phyloP scores from a whole-genome alignment of 2,113 vertebrate species.

The Rhineura floridana region DNA sequence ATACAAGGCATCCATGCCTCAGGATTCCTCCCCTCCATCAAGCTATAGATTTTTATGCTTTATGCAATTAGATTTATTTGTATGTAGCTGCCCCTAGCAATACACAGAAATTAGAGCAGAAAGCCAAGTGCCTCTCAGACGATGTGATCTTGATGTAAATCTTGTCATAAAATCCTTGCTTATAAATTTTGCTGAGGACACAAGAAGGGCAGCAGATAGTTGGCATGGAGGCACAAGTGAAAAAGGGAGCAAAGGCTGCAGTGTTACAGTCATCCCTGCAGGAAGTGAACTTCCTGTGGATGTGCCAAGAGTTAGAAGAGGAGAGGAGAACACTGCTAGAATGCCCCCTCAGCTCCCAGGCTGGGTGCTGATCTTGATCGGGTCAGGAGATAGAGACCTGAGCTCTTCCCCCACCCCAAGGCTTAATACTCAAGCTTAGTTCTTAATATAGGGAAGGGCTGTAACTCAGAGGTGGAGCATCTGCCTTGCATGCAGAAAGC shows the following conservation, averaged over 20 bases:
- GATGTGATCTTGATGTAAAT: neutral
- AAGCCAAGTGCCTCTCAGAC: neutral
- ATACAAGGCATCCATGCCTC: neutral
- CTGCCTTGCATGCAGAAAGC: no score
- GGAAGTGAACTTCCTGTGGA: neutral
- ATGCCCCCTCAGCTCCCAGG: neutral
- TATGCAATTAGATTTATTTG: neutral
- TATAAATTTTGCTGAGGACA: slow-evolving; percentile 4
- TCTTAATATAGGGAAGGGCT: no score
- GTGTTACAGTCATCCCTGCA: neutral
- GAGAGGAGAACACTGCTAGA: neutral
- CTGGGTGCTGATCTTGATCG: neutral
- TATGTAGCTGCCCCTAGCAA: neutral
- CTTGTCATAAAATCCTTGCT: neutral
- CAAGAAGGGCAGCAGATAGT: neutral
- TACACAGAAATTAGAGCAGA: neutral
- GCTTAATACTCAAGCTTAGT: no score
- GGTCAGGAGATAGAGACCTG: neutral
- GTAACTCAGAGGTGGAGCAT: no score
- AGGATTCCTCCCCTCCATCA: neutral
- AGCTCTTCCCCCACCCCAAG: no score
- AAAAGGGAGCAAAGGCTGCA: neutral
- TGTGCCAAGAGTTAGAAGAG: neutral
- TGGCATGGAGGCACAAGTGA: neutral
- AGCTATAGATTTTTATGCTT: neutral